Evolutionary conservation across 2,888 invertebrate genomes (phyloP).

Genomic region (Drosophila nr. perissopoda): DNA sequence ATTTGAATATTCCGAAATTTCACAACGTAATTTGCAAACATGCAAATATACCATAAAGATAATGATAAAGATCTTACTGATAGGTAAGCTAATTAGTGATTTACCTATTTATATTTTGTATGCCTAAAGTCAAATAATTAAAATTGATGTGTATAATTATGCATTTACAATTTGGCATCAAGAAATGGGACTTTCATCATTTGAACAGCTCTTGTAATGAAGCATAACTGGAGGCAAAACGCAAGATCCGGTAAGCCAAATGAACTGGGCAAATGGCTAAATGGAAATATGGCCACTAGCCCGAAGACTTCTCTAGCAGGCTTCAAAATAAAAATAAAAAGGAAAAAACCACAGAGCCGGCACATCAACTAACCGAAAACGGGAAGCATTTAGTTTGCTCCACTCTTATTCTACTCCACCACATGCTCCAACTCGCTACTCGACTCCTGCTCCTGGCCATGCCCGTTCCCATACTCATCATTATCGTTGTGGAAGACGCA

Average conservation of each 20-base stretch:
- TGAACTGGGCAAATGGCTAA: conserved; percentile 12
- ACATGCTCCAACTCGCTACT: conserved; percentile 7
- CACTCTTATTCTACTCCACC: conserved; percentile 1
- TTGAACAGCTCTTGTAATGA: neutral
- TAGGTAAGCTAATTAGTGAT: neutral
- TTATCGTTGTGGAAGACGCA: conserved; percentile 36
- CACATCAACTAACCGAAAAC: conserved; percentile 37
- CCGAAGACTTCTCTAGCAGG: neutral
- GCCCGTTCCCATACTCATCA: conserved; percentile 34
- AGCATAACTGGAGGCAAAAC: neutral
- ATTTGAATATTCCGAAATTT: neutral
- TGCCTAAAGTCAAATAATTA: neutral
- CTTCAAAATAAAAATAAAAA: neutral
- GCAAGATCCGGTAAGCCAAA: conserved; percentile 23
- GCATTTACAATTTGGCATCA: neutral
- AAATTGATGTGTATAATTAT: neutral
- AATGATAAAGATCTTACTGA: neutral
- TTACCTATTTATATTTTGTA: neutral
- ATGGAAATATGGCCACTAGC: conserved; percentile 13
- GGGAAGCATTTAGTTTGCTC: conserved; percentile 21
- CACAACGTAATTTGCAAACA: neutral
- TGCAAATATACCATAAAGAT: neutral
- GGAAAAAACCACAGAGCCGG: conserved; percentile 25
- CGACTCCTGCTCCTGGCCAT: neutral
- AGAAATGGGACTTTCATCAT: too few relatives aligned